phyloP scores from a whole-genome alignment of 2,797 vertebrate genomes.

The Sus cebifrons region DNA sequence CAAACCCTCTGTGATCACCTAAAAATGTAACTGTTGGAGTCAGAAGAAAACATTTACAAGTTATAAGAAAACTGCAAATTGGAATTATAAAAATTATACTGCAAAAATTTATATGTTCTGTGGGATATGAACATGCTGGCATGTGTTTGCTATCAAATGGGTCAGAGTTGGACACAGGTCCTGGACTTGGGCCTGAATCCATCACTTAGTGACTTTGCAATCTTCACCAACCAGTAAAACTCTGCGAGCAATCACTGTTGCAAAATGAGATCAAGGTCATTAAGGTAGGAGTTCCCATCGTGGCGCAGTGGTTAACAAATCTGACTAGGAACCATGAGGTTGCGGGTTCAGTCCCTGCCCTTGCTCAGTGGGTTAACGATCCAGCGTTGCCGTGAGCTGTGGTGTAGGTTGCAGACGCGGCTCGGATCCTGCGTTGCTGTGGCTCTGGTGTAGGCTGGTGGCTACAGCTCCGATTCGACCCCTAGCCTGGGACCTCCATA shows the following conservation, averaged over 20 bases:
- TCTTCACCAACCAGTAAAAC: background rate
- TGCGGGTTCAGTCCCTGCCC: too few species aligned
- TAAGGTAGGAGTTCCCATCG: background rate
- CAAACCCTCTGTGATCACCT: background rate
- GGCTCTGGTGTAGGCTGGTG: too few species aligned
- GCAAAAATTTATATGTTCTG: background rate
- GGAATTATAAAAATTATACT: conserved; percentile 60
- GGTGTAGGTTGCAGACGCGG: too few species aligned
- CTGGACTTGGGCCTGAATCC: background rate
- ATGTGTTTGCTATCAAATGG: background rate
- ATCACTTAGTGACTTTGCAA: background rate
- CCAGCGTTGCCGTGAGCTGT: too few species aligned
- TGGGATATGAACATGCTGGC: background rate
- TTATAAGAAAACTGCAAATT: conserved; percentile 35
- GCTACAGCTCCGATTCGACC: too few species aligned
- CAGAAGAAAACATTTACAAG: background rate
- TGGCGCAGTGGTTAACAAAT: too few species aligned
- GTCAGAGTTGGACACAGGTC: background rate
- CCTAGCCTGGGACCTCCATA: too few species aligned
- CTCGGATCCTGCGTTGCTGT: too few species aligned
- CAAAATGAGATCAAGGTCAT: background rate
- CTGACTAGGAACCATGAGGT: too few species aligned
- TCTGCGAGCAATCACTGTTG: conserved; percentile 1
- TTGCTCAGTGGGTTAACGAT: too few species aligned
- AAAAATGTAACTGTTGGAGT: conserved; percentile 47